Base-by-base conservation (phyloP, 2,888 invertebrate genomes). In the Eustalomyia histrio region DNA sequence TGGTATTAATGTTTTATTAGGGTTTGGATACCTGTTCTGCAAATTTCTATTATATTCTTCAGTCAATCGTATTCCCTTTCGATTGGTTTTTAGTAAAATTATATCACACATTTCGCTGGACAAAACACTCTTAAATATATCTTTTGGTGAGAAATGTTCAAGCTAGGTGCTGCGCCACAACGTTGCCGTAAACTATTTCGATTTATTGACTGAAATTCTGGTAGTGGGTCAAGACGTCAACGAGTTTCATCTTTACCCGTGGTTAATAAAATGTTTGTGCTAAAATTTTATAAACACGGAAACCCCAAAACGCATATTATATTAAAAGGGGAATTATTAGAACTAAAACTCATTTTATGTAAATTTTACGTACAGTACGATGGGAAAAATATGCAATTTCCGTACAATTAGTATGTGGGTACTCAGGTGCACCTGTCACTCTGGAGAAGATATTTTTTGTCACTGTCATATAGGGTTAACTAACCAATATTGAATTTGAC, bases 21-120 rank as follows among this genome's bases (percentile, higher is more conserved):
- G 50, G 50, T 50, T 50, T 50, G 50, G 12, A 16, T 50, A 50
- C 50, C 50, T 14, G 14, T 50, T 16, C 50, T 50, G 14, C 50
- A 50, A 5, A 50, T 50, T 50, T 50, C n/a, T 50, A 50, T 10
- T 50, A 10, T 10, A 50, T 16, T 50, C 50, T 50, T 50, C 50
- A 50, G 50, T 50, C 50, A 50, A 50, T 50, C 50, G 50, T 50
- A 50, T 50, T 50, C 50, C 50, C 50, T 50, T 50, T 50, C 50
- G 50, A 50, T 50, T 50, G 50, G 50, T 50, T 50, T 50, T 14
- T 6, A 6, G 50, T 50, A 50, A 50, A 50, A 50, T 50, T 50
- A 50, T 8, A 50, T 50, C 50, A 50, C 50, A 50, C 50, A 50
- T 50, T 50, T 16, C 12, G 50, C 50, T 50, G 50, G 50, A 50